Evolutionary conservation across 2,888 invertebrate genomes (phyloP), one percentile per base, ranked within the genome.

Genomic region (Synergus gifuensis): DNA sequence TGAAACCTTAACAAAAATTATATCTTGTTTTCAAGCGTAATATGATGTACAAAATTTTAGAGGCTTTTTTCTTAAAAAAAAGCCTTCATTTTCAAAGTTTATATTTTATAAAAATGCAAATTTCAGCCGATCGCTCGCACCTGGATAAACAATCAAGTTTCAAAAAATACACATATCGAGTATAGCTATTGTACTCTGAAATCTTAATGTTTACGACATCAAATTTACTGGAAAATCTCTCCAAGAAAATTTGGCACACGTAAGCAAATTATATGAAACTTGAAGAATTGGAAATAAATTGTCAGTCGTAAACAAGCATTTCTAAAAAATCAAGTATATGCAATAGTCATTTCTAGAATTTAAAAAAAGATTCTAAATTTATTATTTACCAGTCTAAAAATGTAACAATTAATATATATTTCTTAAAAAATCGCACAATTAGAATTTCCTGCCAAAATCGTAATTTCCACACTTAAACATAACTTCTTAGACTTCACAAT

Each of bases 71-170:
- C 2, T 66, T 28, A 28, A 28, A 28, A 8, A 66, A 40, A 40
- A 66, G 9, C 18, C 18, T 66, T 4, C 4, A 66, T n/a, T 66
- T 18, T 16, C 40, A 42, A 44, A 4, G n/a, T 18, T 66, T 44
- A 36, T n/a, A 44, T 14, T 8, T 5, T 46, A 69, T 28, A 69
- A 69, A 69, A 73, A 73, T 54, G 54, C 73, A 73, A 73, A 54
- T 36, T 46, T 44, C 11, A 66, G 42, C 42, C 42, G 66, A 44
- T 66, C 66, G 18, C 66, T 66, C 42, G 66, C 66, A 66, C 42
- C 44, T 66, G 1, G 18, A 66, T 66, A 18, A 66, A 66, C 66
- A 66, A 42, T 66, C 66, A 40, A 66, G 42, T 66, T 66, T 66
- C 66, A 66, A 66, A n/a, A 66, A 44, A 66, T 42, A 66, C 66